Evolutionary conservation across 2,797 vertebrate genomes (phyloP).

Genomic region (Gadopsis bispinosus): DNA sequence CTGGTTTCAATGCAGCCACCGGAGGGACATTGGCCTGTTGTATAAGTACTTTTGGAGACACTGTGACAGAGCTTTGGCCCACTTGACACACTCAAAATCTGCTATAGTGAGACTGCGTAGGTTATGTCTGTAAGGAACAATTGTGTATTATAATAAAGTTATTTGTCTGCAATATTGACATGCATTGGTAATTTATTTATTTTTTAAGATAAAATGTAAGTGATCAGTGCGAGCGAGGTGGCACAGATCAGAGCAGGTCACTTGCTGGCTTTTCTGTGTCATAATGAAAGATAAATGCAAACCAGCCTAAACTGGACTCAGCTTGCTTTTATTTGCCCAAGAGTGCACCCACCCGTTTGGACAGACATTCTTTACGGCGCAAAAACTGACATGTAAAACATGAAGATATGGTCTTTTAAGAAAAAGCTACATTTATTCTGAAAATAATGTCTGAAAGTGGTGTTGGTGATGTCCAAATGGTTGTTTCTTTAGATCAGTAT

Average conservation of each 20-base stretch:
- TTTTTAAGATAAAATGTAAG: neutral
- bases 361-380: conserved; percentile 4
- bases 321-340: conserved; percentile 41
- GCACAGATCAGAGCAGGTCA: conserved; percentile 7
- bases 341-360: conserved; percentile 17
- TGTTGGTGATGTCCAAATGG: neutral
- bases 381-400: neutral
- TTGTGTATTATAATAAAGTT: too few relatives aligned
- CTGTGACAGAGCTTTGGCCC: neutral
- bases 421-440: neutral
- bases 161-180: neutral
- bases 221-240: neutral
- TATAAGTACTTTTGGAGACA: conserved; percentile 26
- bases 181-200: neutral
- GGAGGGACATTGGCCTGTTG: conserved; percentile 57
- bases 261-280: conserved; percentile 1
- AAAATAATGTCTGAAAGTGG: neutral
- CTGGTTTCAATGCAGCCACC: conserved; percentile 37
- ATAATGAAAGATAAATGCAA: conserved; percentile 23
- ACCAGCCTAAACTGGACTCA: conserved; percentile 23
- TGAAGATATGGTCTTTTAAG: neutral
- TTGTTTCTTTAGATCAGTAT: neutral
- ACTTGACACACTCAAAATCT: neutral
- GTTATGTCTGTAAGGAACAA: neutral
- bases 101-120: neutral